Evolutionary conservation across 1,140 invertebrate species (phyloP).

Genomic region (Cydia amplana): DNA sequence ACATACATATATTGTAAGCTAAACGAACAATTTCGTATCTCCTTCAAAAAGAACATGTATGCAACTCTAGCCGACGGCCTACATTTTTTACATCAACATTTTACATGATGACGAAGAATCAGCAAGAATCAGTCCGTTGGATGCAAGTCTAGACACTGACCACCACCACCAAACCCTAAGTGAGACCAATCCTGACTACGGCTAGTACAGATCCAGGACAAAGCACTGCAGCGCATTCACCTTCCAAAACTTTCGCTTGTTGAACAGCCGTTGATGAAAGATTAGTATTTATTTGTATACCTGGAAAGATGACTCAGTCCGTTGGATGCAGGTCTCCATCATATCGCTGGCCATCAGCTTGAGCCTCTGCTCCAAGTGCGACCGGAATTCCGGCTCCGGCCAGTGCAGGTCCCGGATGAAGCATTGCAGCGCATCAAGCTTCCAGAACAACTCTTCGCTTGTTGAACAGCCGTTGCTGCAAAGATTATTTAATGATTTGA

Average conservation of each 20-base stretch:
- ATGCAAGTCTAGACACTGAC: conserved; percentile 99
- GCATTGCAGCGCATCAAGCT: conserved; percentile 97
- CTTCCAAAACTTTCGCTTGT: too few relatives aligned
- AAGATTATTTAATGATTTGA: conserved; percentile 7
- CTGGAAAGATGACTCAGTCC: conserved; percentile 88
- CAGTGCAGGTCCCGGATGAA: conserved; percentile 99
- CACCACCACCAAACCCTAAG: too few relatives aligned
- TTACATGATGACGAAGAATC: background rate
- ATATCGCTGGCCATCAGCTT: conserved; percentile 99
- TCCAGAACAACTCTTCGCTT: conserved; percentile 99
- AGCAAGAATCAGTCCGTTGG: conserved; percentile 87
- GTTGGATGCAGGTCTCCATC: conserved; percentile 99
- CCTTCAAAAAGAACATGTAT: too few relatives aligned
- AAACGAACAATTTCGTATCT: too few relatives aligned
- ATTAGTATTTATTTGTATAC: too few relatives aligned
- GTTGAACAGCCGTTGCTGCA: conserved; percentile 96
- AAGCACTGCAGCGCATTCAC: too few relatives aligned
- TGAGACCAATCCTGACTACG: too few relatives aligned
- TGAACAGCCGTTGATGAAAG: too few relatives aligned
- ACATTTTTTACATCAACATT: too few relatives aligned
- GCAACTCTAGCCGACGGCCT: too few relatives aligned
- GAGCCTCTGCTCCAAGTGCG: conserved; percentile 97
- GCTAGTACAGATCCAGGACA: too few relatives aligned
- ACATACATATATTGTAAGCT: too few relatives aligned
- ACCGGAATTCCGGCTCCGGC: conserved; percentile 98